Percentiles rank a stretch among this genome's conserved stretches.
Conservation (phyloP, 2,888 invertebrate species). For the Dynastes hyllus region DNA sequence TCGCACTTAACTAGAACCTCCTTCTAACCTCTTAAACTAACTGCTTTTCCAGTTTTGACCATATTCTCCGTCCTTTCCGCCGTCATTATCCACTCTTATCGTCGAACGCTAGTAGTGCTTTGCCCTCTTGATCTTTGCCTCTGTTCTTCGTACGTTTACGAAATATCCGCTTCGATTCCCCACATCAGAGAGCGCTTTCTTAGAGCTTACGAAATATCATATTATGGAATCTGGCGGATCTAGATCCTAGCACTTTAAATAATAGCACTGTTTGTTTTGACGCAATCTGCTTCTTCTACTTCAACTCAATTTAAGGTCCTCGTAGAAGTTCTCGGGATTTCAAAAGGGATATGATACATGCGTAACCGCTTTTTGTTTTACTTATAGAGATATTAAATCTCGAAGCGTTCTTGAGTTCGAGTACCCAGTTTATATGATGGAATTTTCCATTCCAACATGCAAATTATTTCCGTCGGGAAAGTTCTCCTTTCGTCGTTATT, state of each 20-base stretch:
- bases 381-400: no score
- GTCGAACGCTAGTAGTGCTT: not conserved
- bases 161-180: not conserved
- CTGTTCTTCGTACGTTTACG: not conserved
- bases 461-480: no score
- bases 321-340: no score
- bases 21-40: not conserved
- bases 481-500: not conserved
- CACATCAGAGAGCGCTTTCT: not conserved
- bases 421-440: not conserved
- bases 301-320: no score
- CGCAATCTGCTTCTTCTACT: no score
- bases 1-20: not conserved
- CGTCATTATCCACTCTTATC: conserved; percentile 6
- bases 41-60: conserved; percentile 13
- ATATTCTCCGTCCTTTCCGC: conserved; percentile 1
- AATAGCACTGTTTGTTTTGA: no score
- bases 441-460: not conserved
- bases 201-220: no score
- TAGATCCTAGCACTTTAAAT: no score
- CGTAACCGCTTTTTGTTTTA: no score
- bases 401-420: no score
- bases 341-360: no score
- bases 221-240: no score
- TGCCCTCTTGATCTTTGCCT: not conserved